Base-by-base conservation (phyloP, 1,140 invertebrate species). In the Papilio aristodemus region DNA sequence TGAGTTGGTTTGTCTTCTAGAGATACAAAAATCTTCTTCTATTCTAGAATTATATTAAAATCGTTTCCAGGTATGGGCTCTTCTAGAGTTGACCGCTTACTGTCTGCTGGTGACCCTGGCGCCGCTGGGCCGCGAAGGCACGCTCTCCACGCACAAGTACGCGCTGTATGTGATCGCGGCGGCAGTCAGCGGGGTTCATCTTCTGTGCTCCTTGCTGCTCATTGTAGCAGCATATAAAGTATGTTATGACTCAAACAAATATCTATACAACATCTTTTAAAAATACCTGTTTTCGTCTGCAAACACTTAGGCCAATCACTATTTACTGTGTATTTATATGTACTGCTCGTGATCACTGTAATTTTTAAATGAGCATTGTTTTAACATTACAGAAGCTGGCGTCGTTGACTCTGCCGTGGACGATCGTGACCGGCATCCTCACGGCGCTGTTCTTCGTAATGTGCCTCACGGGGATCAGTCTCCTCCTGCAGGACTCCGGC, bases 351-450 rank as follows among this genome's bases (percentile, higher is more conserved):
- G 27, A 6, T n/a, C n/a, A n/a, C n/a, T n/a, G 27, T 32, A 32
- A 32, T 32, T 32, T 32, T 32, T 3, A 2, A 32, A 27, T 10
- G 19, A 67, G 32, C 27, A 68, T 37, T 10, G 4, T 17, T 36
- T 38, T 39, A 62, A n/a, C 25, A 41, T 81, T 84, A 10, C 79
- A 90, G 87, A 90, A 85, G 72, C 71, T 89, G 8, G 70, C 87
- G 3, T 86, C 70, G 1, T 77, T 90, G 4, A 90, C 86, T 2
- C 69, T 90, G 7, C 86, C 87, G 2, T 90, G 87, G 87, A 90
- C 87, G 22, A 90, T 90, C 50, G 79, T 90, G 66, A 90, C 84
- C 6, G 87, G 87, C 8, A 87, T 89, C 27, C 72, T 89, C 50
- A 86, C 86, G 1, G 82, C 83, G 4, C 66, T 82, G 0, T 84